Base-by-base conservation (phyloP, 2,113 vertebrate species). In the Varanus salvator region DNA sequence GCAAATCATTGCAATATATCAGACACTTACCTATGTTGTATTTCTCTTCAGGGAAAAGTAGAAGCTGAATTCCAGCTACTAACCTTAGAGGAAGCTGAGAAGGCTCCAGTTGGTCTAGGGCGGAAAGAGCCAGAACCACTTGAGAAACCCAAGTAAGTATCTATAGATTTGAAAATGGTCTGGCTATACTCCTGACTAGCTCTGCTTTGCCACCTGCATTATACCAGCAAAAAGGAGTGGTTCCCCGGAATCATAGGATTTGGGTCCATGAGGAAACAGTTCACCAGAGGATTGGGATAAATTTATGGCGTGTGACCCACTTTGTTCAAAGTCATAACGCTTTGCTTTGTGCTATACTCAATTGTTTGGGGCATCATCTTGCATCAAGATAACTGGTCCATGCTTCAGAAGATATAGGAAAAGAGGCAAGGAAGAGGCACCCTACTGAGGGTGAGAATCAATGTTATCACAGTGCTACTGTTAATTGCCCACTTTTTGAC, bases 61-160 rank as follows among this genome's bases (percentile, higher is more conserved):
- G 99, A 99, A 94, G 98, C 97, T 0, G 98, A 99, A 93, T 97
- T 99, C 91, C 98, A 99, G 17, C 95, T 99, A 91, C 95, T 99
- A 93, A 96, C 98, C 0, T 19, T 97, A 84, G 98, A 99, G 74
- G 98, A 98, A 84, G 98, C 98, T 0, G 98, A 99, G 93, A 98
- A 97, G 83, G 97, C 88, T 88, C 98, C 99, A 4, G 98, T 98
- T 92, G 99, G 99, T 4, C 96, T 97, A 72, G 98, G 95, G 11
- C 97, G 97, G 66, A 99, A 99, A 89, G 98, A 98, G 78, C 99
- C 98, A 0, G 99, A 99, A 88, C 98, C 98, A 2, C 94, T 99
- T 94, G 98, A 99, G 71, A 99, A 99, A 94, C 99, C 99, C 64
- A 97, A 98, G 99, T 99, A 97, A 91, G 97, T 95, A 82, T 50